Evolutionary conservation across 53 echinoderm and acorn worm genomes (phyloP), one percentile per base, ranked within the genome.

Genomic region (Astropecten irregularis): DNA sequence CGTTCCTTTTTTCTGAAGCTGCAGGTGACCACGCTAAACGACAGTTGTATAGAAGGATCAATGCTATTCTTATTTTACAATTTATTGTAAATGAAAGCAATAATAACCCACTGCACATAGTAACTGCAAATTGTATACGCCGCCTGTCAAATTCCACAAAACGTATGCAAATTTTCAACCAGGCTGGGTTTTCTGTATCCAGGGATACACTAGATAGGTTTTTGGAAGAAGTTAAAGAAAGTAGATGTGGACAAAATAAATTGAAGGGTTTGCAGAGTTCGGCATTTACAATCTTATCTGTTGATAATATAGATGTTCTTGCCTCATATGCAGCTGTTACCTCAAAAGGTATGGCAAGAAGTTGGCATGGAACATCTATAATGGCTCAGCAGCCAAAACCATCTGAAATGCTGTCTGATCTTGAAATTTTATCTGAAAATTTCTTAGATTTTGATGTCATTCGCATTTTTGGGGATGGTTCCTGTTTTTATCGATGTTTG

Each of bases 241-340:
- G 48, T 19, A 49, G 48, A 42, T 70, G 15, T 27, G 48, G 21
- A 4, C 27, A 44, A 31, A 70, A 16, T 28, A n/a, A 32, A n/a
- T 59, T 55, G 14, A 40, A 40, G 9, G 42, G 31, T 40, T 27
- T 76, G 11, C 37, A 49, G 9, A 28, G 57, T 7, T 76, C 56
- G 4, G 11, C 59, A 39, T 54, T 69, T 30, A 56, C 56, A 34
- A 40, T 69, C 1, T 16, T 61, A 21, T 84, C 84, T 27, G 62
- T 84, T 40, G 84, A 84, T 44, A 84, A 84, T 15, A 84, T 84
- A 36, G 84, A 84, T 57, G 68, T 52, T 14, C 53, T 68, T 37
- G 42, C 69, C 21, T 56, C 69, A 2, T 84, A 69, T 69, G 84
- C 69, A 13, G 70, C 84, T 57, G 68, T 69, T n/a, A 55, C 84